Evolutionary conservation across 2,113 vertebrate species (phyloP), one percentile per base, ranked within the genome.

Genomic region (Myotis yumanensis): DNA sequence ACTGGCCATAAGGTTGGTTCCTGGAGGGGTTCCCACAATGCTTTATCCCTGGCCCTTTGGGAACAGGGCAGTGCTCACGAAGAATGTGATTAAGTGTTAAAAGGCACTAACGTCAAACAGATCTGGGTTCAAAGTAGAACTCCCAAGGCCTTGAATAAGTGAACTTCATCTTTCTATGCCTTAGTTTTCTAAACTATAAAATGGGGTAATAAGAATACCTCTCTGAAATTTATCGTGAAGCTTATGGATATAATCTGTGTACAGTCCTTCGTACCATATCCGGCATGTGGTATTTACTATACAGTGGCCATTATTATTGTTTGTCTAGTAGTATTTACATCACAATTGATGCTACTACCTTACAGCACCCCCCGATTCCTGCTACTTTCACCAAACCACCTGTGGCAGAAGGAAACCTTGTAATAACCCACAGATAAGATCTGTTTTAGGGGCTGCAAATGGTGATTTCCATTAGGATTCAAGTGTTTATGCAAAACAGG

Each of bases 131-230:
- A 64, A 43, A 93, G 66, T 77, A 5, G 10, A 54, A 66, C 43
- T 93, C 15, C 23, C 2, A 48, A 25, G 59, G 72, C n/a, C 66
- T 59, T 72, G 17, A 48, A n/a, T 59, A 73, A 93, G 30, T 79
- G 84, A 71, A 46, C 20, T 57, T 48, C 51, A 87, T 71, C 66
- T 75, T 2, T 54, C 71, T 66, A 7, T 25, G 35, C 14, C 35
- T 90, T 16, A 51, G 62, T 92, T 95, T 92, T 86, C 66, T 72
- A 43, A 83, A 80, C 54, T 73, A 57, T 54, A 80, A 88, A 81
- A 87, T 46, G 54, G 79, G 72, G 11, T 79, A 64, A 40, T 11
- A 30, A 52, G 30, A 93, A 79, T 28, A 46, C 48, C 18, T 52
- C 48, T 86, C 86, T 92, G 79, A 92, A 90, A 30, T 71, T 51